A percentile compares a stretch with the other conserved stretches of the same genome.
These are phyloP conservation scores for Misgurnus mizolepis DNA, from an alignment of 2,113 vertebrate species.

Conservation along the genomic window DNA sequence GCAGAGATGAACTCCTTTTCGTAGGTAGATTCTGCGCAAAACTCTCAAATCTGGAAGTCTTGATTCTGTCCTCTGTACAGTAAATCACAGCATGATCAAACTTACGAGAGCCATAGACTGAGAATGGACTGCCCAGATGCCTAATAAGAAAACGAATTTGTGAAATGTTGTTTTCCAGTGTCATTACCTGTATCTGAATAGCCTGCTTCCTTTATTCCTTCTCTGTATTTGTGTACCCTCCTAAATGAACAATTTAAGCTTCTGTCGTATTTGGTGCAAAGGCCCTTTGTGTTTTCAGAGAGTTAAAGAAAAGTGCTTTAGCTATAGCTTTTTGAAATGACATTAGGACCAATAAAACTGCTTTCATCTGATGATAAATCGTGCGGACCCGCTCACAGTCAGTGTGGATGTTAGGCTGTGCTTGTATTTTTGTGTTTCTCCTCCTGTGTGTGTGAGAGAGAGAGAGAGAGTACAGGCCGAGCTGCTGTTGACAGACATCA, in stretches of 20 bases:
- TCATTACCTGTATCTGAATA: slow-evolving; percentile 18
- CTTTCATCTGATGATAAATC: slow-evolving; percentile 60
- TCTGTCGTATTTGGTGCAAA: slow-evolving; percentile 63
- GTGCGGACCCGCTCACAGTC: slow-evolving; percentile 47
- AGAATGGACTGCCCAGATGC: slow-evolving; percentile 1
- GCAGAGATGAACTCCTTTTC: not conserved
- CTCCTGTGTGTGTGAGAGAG: not conserved
- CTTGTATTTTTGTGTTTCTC: no score
- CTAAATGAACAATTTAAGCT: slow-evolving; percentile 50
- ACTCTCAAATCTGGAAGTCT: slow-evolving; percentile 41
- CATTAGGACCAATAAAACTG: slow-evolving; percentile 43
- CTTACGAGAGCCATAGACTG: slow-evolving; percentile 37
- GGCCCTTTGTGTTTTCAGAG: slow-evolving; percentile 64
- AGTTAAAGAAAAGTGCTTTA: slow-evolving; percentile 30
- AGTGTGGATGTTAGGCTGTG: not conserved
- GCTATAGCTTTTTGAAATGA: slow-evolving; percentile 3
- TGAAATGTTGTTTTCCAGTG: slow-evolving; percentile 33
- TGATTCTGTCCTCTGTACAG: slow-evolving; percentile 55
- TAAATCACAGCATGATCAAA: slow-evolving; percentile 70
- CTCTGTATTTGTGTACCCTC: slow-evolving; percentile 59
- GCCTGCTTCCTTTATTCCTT: slow-evolving; percentile 50
- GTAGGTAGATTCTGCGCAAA: not conserved
- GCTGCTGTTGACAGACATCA: slow-evolving; percentile 66
- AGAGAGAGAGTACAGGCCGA: slow-evolving; percentile 47
- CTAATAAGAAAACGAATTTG: not conserved